Conservation (phyloP, 2,113 vertebrate genomes). For the Centropus bengalensis region DNA sequence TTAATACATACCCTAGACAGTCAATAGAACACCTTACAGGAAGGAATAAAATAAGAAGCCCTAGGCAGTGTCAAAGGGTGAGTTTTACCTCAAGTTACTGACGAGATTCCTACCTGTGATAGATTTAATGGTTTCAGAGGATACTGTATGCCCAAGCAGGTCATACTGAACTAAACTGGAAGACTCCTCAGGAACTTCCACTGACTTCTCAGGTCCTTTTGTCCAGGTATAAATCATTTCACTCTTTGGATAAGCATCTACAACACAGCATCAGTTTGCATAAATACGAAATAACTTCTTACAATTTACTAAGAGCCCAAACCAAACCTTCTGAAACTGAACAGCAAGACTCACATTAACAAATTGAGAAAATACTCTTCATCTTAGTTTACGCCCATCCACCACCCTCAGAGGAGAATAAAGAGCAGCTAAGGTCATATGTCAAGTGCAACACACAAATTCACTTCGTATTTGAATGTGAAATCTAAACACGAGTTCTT, state of each 20-base stretch:
- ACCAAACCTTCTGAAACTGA: background rate
- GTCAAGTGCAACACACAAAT: background rate
- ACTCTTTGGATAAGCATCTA: slow-evolving; percentile 98
- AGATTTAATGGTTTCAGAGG: slow-evolving; percentile 94
- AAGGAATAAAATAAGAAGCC: background rate
- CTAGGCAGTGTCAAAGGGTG: background rate
- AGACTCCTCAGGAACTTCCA: slow-evolving; percentile 96
- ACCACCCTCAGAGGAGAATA: background rate
- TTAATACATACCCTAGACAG: background rate
- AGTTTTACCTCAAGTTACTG: background rate
- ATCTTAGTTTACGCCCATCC: background rate
- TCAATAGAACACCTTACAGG: background rate
- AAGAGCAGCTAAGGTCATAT: background rate
- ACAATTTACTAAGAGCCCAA: background rate
- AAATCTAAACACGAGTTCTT: background rate
- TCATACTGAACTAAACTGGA: slow-evolving; percentile 99
- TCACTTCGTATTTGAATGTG: background rate
- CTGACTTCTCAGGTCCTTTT: slow-evolving; percentile 94
- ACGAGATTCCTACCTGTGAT: slow-evolving; percentile 87
- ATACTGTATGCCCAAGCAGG: slow-evolving; percentile 94
- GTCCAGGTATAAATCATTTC: slow-evolving; percentile 99
- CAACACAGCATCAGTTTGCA: slow-evolving; percentile 54
- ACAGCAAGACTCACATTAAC: background rate
- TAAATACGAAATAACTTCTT: slow-evolving; percentile 22
- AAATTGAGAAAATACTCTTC: background rate